Percentiles rank a stretch among this genome's conserved stretches.
phyloP scores from a whole-genome alignment of 2,888 invertebrate species.

The Pardosa pseudoannulata region DNA sequence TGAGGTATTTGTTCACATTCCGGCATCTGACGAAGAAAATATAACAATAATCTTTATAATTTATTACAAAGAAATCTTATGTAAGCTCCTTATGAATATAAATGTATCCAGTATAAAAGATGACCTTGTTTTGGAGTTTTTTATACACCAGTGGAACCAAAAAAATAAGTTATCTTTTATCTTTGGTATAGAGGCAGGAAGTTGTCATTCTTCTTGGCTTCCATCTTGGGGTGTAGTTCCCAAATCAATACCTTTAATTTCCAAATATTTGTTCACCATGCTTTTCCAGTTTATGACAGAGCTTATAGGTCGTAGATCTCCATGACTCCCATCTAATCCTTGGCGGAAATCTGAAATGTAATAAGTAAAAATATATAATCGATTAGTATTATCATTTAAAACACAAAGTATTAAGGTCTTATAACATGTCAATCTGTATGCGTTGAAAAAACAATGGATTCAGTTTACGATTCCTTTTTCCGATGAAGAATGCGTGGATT shows the following conservation, averaged over 20 bases:
- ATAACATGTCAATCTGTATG: too few relatives aligned
- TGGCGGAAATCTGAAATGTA: constrained; percentile 46
- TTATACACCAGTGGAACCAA: not conserved
- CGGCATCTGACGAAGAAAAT: constrained; percentile 29
- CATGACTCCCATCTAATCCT: constrained; percentile 37
- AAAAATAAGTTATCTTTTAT: not conserved
- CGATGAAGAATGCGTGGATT: too few relatives aligned
- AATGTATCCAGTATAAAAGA: constrained; percentile 41
- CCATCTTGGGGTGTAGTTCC: constrained; percentile 57
- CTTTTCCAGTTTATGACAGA: constrained; percentile 67
- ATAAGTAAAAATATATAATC: too few relatives aligned
- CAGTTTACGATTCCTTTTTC: too few relatives aligned
- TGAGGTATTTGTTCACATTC: constrained; percentile 55
- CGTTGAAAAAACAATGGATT: too few relatives aligned
- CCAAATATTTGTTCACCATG: constrained; percentile 65
- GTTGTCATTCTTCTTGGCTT: constrained; percentile 55
- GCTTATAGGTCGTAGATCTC: constrained; percentile 58
- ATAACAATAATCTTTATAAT: constrained; percentile 24
- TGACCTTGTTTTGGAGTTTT: not conserved
- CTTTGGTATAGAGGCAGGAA: not conserved
- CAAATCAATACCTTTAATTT: constrained; percentile 62
- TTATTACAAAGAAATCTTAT: constrained; percentile 37
- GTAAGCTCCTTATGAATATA: constrained; percentile 59
- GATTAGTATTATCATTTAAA: too few relatives aligned
- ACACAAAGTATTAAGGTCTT: too few relatives aligned